Conservation (phyloP, 2,113 vertebrate species). For the Heterotilapia buettikoferi region DNA sequence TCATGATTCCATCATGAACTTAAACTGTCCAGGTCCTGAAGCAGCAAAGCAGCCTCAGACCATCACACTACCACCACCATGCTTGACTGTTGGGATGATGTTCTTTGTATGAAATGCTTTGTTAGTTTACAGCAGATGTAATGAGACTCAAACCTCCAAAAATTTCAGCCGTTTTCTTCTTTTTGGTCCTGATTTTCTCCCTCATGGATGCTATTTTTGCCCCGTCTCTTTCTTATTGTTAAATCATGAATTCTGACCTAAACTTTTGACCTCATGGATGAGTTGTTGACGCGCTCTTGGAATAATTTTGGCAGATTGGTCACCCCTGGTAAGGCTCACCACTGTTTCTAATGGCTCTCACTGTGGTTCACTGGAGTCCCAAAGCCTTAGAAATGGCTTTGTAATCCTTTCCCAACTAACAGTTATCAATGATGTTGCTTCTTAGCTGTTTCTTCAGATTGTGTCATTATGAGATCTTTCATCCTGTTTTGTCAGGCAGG, state of each 20-base stretch:
- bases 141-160: neutral
- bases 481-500: neutral
- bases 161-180: accelerated
- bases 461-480: accelerated
- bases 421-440: neutral
- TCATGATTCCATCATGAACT: neutral
- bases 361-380: neutral
- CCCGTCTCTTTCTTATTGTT: neutral
- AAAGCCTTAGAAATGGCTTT: neutral
- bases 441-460: neutral
- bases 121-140: neutral
- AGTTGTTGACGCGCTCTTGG: neutral
- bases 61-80: neutral
- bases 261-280: neutral
- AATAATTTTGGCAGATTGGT: neutral
- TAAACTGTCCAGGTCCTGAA: neutral
- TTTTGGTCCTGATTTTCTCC: neutral
- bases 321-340: neutral
- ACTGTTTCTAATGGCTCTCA: neutral
- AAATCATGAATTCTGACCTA: neutral
- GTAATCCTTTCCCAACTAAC: neutral
- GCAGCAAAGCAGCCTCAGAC: neutral
- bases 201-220: neutral
- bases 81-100: neutral
- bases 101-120: neutral